Evolutionary conservation across 1,140 invertebrate species (phyloP).

Genomic region (Lerema accius): DNA sequence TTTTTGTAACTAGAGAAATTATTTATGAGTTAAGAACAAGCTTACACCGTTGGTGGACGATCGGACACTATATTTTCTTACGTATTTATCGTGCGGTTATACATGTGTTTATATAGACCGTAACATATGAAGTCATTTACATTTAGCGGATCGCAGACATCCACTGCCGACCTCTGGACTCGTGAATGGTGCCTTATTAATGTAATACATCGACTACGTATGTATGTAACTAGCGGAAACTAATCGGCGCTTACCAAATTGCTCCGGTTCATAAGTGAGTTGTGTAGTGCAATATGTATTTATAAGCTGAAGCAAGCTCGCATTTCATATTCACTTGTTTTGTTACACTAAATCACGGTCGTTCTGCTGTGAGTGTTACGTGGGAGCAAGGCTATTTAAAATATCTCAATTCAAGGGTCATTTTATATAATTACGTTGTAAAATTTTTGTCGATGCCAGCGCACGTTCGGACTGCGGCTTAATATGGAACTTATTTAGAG

Average conservation of each 20-base stretch:
- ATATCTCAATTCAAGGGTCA: too few relatives aligned
- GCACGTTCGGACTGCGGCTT: too few relatives aligned
- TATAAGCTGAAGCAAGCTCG: slow-evolving; percentile 54
- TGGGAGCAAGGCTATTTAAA: too few relatives aligned
- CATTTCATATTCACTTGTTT: slow-evolving; percentile 36
- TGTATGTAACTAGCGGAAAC: too few relatives aligned
- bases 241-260: slow-evolving; percentile 38
- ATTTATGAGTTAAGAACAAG: slow-evolving; percentile 81
- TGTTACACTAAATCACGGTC: slow-evolving; percentile 36
- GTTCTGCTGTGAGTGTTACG: too few relatives aligned
- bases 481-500: too few relatives aligned
- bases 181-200: slow-evolving; percentile 69
- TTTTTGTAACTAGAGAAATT: slow-evolving; percentile 82
- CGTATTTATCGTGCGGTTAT: slow-evolving; percentile 79
- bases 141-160: slow-evolving; percentile 44
- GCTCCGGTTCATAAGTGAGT: slow-evolving; percentile 48
- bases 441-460: too few relatives aligned
- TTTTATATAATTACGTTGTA: too few relatives aligned
- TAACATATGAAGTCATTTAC: slow-evolving; percentile 70
- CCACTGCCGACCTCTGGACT: slow-evolving; percentile 49
- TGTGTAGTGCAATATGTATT: slow-evolving; percentile 77
- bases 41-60: slow-evolving; percentile 72
- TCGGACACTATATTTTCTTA: slow-evolving; percentile 80
- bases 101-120: slow-evolving; percentile 73
- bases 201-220: slow-evolving; percentile 20